These are phyloP conservation scores for Tiaroga cobitis DNA, from an alignment of 2,797 vertebrate species.

Conservation along the genomic window DNA sequence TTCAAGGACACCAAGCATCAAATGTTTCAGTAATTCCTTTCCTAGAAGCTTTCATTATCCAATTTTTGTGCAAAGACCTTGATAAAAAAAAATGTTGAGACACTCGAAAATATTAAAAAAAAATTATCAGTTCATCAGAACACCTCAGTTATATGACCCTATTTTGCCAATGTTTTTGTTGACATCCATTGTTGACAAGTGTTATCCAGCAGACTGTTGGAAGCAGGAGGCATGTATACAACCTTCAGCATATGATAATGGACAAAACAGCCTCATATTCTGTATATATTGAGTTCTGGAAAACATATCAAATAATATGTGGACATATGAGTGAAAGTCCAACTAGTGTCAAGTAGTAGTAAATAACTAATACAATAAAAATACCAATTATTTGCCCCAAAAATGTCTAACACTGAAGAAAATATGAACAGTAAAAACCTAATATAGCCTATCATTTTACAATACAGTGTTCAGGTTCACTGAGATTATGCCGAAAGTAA, in stretches of 20 bases:
- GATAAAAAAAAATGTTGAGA: neutral
- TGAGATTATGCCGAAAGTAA: neutral
- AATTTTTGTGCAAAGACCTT: constrained; percentile 6
- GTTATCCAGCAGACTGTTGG: neutral
- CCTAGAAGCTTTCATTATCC: constrained; percentile 5
- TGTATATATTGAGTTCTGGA: neutral
- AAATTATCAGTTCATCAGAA: neutral
- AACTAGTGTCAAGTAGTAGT: neutral
- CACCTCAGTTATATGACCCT: no score
- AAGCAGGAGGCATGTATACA: neutral
- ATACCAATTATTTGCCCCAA: neutral
- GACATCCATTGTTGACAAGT: neutral
- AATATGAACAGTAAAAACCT: neutral
- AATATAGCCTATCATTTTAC: neutral
- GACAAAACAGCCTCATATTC: neutral
- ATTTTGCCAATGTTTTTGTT: neutral
- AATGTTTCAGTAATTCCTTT: neutral
- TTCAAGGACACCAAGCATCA: constrained; percentile 24
- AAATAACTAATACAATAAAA: neutral
- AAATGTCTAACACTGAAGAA: neutral
- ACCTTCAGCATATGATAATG: neutral
- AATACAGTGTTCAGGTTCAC: neutral
- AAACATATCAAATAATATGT: neutral
- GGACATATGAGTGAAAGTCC: no score
- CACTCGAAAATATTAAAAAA: neutral